Evolutionary conservation across 2,113 vertebrate species (phyloP), one percentile per base, ranked within the genome.

Genomic region (Loxodonta africana): DNA sequence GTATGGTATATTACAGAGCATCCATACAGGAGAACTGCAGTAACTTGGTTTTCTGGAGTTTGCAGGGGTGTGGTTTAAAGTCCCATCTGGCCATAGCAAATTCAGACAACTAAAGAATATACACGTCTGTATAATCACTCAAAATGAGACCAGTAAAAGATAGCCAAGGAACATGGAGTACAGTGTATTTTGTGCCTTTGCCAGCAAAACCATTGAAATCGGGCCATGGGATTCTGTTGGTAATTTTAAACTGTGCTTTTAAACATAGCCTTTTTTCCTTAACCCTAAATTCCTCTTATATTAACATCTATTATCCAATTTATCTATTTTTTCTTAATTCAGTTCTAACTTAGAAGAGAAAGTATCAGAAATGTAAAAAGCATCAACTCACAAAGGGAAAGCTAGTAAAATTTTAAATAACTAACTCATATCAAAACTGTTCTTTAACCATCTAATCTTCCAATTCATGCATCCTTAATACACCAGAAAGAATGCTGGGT

Each of bases 211-310:
- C 69, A 83, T 53, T 41, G 53, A 95, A 94, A 94, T 92, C 12
- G 91, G 21, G 57, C 44, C 76, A 51, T 57, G 41, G 30, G 63
- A 76, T 90, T 88, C 77, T 84, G 41, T 33, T 51, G 48, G 85
- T 76, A 69, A 67, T 96, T 92, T 90, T 88, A 96, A 90, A 14
- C 57, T 87, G 21, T 74, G 10, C n/a, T 95, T 93, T 71, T 60
- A 63, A 92, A 90, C 57, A 17, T 33, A 88, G 41, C 21, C 48
- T 20, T n/a, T 76, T 73, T 94, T 46, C 76, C 73, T 33, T 44
- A 73, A 44, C 33, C 25, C 18, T 87, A 81, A 94, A 71, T 92
- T 30, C 41, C 17, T 95, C 37, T 86, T 60, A 76, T 23, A 77
- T 65, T 71, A 83, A 65, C 6, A 73, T 21, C 33, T 9, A 51